These are phyloP conservation scores for Ennomos fuscantarius DNA, from an alignment of 2,888 invertebrate genomes.

Conservation along the genomic window DNA sequence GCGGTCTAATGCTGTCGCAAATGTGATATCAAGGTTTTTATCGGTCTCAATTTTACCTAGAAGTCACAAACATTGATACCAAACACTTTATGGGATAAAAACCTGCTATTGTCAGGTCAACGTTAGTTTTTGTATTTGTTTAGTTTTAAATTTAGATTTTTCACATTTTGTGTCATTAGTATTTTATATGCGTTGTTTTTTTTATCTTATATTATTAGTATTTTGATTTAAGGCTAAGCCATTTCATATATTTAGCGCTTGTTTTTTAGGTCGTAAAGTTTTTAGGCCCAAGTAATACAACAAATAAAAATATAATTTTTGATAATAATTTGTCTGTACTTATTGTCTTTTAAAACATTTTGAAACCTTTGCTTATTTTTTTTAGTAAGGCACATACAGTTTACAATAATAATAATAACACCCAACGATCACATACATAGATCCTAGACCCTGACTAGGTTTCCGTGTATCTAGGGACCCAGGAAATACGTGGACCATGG, in stretches of 20 bases:
- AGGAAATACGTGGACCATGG: too few relatives aligned
- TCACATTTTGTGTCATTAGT: slow-evolving; percentile 29
- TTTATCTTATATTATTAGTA: slow-evolving; percentile 26
- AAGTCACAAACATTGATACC: slow-evolving; percentile 26
- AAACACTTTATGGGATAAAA: slow-evolving; percentile 32
- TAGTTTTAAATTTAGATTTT: slow-evolving; percentile 25
- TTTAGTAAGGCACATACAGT: too few relatives aligned
- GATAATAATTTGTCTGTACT: too few relatives aligned
- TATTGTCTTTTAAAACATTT: too few relatives aligned
- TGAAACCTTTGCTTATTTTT: too few relatives aligned
- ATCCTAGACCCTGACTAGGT: too few relatives aligned
- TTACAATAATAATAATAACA: too few relatives aligned
- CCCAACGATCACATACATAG: too few relatives aligned
- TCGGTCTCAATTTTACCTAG: slow-evolving; percentile 35
- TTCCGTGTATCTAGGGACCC: too few relatives aligned
- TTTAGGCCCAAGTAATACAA: too few relatives aligned
- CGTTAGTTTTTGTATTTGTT: slow-evolving; percentile 16
- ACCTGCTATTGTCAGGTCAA: slow-evolving; percentile 25
- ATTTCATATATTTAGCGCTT: slow-evolving; percentile 1
- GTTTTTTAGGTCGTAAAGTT: not conserved
- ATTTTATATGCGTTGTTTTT: slow-evolving; percentile 26
- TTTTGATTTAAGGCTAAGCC: slow-evolving; percentile 19
- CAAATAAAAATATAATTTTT: too few relatives aligned
- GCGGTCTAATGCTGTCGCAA: slow-evolving; percentile 34
- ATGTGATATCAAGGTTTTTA: slow-evolving; percentile 42